Percentiles rank a stretch among this genome's conserved stretches.
These are phyloP conservation scores for Trichosurus vulpecula DNA, from an alignment of 2,797 vertebrate genomes.

Conservation along the genomic window DNA sequence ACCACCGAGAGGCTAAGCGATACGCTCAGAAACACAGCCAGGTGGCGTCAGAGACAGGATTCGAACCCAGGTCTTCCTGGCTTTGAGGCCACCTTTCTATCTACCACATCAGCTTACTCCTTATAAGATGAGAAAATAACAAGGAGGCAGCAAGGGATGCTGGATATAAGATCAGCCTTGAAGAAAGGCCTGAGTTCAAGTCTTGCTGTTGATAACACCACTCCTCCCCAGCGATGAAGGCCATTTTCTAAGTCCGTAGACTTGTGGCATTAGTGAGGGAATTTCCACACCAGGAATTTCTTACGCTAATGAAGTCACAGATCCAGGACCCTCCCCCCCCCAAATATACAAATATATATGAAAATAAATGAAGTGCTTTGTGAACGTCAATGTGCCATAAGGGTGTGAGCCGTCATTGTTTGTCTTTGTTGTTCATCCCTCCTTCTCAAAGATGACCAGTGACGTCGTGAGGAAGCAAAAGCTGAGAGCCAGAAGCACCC, in stretches of 20 bases:
- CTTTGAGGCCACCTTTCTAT: neutral
- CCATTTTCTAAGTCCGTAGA: no score
- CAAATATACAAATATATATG: neutral
- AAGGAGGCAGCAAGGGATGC: neutral
- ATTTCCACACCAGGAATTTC: neutral
- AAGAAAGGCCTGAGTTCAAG: neutral
- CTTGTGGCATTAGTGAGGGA: no score
- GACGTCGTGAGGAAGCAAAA: neutral
- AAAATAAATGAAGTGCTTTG: neutral
- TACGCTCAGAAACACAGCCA: neutral
- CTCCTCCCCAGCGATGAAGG: no score
- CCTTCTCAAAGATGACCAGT: neutral
- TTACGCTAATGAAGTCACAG: neutral
- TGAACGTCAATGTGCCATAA: neutral
- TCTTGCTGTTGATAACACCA: neutral
- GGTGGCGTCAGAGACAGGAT: neutral
- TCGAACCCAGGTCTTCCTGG: neutral
- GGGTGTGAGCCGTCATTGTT: neutral
- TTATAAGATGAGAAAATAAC: neutral
- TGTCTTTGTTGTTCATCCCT: neutral
- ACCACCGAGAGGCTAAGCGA: neutral
- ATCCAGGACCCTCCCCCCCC: neutral
- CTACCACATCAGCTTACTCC: neutral
- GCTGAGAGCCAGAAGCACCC: neutral
- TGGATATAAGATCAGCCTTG: no score